phyloP scores from a whole-genome alignment of 2,888 invertebrate species.

The Phortica magna region DNA sequence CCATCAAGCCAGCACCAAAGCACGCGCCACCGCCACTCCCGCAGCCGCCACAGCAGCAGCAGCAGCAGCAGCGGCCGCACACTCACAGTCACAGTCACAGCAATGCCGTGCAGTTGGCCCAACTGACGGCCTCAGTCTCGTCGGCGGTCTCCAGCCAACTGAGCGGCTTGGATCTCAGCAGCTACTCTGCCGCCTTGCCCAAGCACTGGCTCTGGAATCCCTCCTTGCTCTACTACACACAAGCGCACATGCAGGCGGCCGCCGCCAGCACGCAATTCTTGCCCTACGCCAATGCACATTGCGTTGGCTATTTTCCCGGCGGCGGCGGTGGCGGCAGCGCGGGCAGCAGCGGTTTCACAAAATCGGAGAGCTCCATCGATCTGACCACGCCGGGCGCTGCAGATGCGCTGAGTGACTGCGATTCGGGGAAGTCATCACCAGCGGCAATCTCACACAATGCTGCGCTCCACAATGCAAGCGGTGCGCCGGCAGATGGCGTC shows the following conservation, averaged over 20 bases:
- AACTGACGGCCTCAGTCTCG: slow-evolving; percentile 50
- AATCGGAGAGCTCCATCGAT: slow-evolving; percentile 77
- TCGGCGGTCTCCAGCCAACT: slow-evolving; percentile 57
- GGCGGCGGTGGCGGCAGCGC: slow-evolving; percentile 25
- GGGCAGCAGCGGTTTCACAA: slow-evolving; percentile 64
- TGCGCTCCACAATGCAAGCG: slow-evolving; percentile 58
- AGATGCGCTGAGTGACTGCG: slow-evolving; percentile 76
- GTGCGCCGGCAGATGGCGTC: neutral
- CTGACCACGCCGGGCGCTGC: slow-evolving; percentile 68
- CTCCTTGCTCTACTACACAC: slow-evolving; percentile 75
- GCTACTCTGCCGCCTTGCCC: slow-evolving; percentile 70
- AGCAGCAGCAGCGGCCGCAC: neutral
- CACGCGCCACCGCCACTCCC: slow-evolving; percentile 56
- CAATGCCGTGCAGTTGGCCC: slow-evolving; percentile 40
- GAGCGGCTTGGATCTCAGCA: slow-evolving; percentile 71
- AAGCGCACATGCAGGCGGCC: slow-evolving; percentile 67
- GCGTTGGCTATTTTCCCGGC: slow-evolving; percentile 59
- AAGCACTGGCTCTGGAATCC: slow-evolving; percentile 79
- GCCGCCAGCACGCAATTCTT: slow-evolving; percentile 64
- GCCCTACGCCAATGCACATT: slow-evolving; percentile 55
- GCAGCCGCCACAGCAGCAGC: slow-evolving; percentile 29
- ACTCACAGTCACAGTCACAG: slow-evolving; percentile 36
- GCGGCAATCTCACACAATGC: slow-evolving; percentile 58
- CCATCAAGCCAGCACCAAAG: slow-evolving; percentile 75
- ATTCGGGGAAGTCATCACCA: slow-evolving; percentile 78